Evolutionary conservation across 2,797 vertebrate species (phyloP), one percentile per base, ranked within the genome.

Genomic region (Myripristis murdjan): DNA sequence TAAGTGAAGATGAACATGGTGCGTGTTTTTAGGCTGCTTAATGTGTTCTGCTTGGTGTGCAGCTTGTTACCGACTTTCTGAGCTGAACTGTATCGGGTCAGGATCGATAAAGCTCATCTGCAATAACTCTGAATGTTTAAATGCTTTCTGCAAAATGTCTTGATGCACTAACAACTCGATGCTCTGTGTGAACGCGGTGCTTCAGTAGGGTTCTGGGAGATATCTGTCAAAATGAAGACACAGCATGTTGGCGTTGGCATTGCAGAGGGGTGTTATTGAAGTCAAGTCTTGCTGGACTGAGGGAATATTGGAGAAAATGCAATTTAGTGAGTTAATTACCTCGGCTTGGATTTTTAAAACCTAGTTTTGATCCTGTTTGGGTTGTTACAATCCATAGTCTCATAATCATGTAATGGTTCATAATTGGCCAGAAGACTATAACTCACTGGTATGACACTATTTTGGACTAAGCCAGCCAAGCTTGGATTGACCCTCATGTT

Each of bases 381-480:
- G 35, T 11, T 37, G 76, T 49, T 64, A 67, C 6, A 78, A 47
- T 77, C 69, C 23, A 59, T 64, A 73, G 55, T 82, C 68, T 69
- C 49, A 69, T 35, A 69, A 75, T 65, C 57, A 37, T 74, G 78
- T 72, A 64, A 53, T 54, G 68, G 18, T 64, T 61, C 15, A 18
- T 72, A 78, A 85, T 74, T 78, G 28, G 26, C 24, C 1, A 14
- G 47, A 20, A 37, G 8, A 47, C 24, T 23, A 52, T 55, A 63
- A 85, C 75, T 82, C 49, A 74, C 24, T 55, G 51, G 41, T 64
- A 56, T 73, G 62, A 77, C 70, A 33, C 58, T 79, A 60, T 76
- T 80, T 33, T 67, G 28, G 56, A 78, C 15, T 2, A 4, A 72
- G 74, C 69, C 74, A 76, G 78, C 71, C 82, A 76, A 79, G 79